Conservation (phyloP, 2,113 vertebrate genomes). For the Piprites chloris region DNA sequence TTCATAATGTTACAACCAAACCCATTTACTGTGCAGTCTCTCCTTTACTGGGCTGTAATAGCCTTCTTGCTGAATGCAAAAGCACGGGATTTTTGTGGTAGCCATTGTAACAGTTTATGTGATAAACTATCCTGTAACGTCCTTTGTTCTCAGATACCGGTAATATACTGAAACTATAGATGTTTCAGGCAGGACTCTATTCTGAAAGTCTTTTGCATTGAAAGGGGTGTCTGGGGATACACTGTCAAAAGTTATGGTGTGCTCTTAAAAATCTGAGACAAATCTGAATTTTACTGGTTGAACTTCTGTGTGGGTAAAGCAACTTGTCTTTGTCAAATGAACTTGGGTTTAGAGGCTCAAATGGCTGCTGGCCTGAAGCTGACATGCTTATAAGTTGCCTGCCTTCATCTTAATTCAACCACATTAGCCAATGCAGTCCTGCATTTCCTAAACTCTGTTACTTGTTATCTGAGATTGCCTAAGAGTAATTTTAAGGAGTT, state of each 20-base stretch:
- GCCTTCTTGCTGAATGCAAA: not conserved
- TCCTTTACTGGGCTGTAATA: not conserved
- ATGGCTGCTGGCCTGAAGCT: not conserved
- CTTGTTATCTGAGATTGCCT: not conserved
- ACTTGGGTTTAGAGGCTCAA: not conserved
- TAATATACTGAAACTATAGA: not conserved
- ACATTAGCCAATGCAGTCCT: not conserved
- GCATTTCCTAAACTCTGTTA: not conserved
- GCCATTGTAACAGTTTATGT: not conserved
- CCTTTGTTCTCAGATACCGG: not conserved
- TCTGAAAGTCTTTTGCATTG: not conserved
- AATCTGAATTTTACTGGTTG: not conserved
- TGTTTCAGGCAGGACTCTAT: not conserved
- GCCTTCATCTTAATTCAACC: not conserved
- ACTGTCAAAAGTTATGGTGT: not conserved
- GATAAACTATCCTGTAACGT: not conserved
- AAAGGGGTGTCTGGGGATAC: not conserved
- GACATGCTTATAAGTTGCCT: not conserved
- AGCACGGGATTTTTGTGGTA: not conserved
- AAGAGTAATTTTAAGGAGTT: not conserved
- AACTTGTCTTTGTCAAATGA: not conserved
- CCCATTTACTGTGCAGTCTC: not conserved
- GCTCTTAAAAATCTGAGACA: not conserved
- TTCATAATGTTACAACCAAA: not conserved
- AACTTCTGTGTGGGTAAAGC: not conserved